These are phyloP conservation scores for Pygoscelis adeliae DNA, from an alignment of 2,113 vertebrate genomes.

Conservation along the genomic window DNA sequence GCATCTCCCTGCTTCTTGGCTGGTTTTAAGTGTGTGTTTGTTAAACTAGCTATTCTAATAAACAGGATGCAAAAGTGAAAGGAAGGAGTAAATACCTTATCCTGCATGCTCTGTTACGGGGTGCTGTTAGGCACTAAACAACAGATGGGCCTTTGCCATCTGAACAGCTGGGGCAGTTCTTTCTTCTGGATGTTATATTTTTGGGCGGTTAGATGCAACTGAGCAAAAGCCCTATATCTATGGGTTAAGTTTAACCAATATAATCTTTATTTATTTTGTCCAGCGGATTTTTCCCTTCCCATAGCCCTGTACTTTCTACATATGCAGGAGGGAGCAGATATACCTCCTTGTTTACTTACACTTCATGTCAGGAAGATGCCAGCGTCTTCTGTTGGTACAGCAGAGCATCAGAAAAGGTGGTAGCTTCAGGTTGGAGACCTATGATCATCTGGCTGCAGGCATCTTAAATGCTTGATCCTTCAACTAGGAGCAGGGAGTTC, in stretches of 20 bases:
- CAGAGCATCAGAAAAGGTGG: background rate
- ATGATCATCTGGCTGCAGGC: accelerated
- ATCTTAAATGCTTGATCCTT: background rate
- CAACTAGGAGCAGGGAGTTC: background rate
- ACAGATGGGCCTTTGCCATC: background rate
- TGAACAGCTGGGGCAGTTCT: background rate
- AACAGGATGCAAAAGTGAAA: background rate
- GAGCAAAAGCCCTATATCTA: accelerated
- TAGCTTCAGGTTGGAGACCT: background rate
- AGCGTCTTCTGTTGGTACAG: background rate
- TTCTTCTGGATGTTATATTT: accelerated
- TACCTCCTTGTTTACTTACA: accelerated
- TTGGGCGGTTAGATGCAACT: background rate
- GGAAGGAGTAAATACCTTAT: background rate
- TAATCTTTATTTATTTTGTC: too few relatives aligned
- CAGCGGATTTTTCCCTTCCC: background rate
- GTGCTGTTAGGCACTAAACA: background rate
- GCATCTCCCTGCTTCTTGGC: background rate
- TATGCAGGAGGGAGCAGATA: background rate
- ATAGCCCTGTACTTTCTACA: background rate
- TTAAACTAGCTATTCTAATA: background rate
- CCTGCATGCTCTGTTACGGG: background rate
- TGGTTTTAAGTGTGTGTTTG: background rate
- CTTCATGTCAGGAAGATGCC: background rate
- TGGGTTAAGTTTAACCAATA: background rate